These are phyloP conservation scores for Samia ricini DNA, from an alignment of 1,140 invertebrate species.

Conservation along the genomic window DNA sequence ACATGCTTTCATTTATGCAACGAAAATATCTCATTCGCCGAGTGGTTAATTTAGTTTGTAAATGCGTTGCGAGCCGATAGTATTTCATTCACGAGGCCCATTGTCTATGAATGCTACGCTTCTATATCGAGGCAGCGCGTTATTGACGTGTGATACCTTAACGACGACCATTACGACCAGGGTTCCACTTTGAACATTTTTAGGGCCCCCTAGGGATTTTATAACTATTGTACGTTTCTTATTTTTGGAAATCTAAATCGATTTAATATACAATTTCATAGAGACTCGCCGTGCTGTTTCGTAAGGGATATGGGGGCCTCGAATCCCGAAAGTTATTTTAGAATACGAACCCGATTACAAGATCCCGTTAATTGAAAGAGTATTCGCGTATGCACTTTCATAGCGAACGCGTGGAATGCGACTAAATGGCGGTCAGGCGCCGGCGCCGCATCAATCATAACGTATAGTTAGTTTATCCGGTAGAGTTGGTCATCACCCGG, in stretches of 20 bases:
- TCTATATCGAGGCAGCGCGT: slow-evolving; percentile 57
- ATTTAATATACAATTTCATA: no score
- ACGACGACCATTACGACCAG: neutral
- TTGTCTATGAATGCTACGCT: slow-evolving; percentile 59
- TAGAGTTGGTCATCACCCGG: slow-evolving; percentile 5
- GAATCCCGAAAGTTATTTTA: neutral
- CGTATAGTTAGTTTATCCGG: slow-evolving; percentile 16
- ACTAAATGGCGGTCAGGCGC: slow-evolving; percentile 21
- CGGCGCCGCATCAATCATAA: slow-evolving; percentile 39
- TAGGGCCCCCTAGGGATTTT: slow-evolving; percentile 1
- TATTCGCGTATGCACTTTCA: slow-evolving; percentile 56
- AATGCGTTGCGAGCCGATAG: slow-evolving; percentile 43
- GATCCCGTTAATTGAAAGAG: slow-evolving; percentile 39
- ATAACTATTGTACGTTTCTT: no score
- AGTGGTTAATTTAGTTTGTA: slow-evolving; percentile 54
- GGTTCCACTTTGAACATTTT: neutral
- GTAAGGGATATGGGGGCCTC: no score
- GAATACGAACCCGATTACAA: slow-evolving; percentile 20
- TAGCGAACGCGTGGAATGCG: slow-evolving; percentile 40
- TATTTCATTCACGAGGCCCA: slow-evolving; percentile 53
- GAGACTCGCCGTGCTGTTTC: no score
- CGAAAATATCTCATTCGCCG: slow-evolving; percentile 45
- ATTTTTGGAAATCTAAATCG: no score
- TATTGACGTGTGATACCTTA: slow-evolving; percentile 57
- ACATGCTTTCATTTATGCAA: slow-evolving; percentile 36